A percentile compares a stretch with the other conserved stretches of the same genome.
These are phyloP conservation scores for Horisme vitalbata DNA, from an alignment of 2,888 invertebrate genomes.

Conservation along the genomic window DNA sequence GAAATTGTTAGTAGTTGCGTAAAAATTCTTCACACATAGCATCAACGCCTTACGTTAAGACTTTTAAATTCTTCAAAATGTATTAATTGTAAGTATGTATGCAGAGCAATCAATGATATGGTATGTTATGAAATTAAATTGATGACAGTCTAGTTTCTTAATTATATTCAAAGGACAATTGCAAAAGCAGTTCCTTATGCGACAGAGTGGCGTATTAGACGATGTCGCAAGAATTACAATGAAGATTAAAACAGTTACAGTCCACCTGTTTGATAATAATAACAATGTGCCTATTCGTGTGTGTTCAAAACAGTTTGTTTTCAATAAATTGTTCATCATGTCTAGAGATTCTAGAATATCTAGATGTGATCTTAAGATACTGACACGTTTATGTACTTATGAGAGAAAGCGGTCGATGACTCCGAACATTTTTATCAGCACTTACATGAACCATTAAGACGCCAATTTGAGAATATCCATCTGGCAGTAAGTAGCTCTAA, in stretches of 20 bases:
- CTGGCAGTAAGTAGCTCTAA: constrained; percentile 40
- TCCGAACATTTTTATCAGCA: constrained; percentile 54
- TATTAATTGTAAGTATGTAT: no score
- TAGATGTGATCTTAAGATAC: no score
- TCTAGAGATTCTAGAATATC: no score
- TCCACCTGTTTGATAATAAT: no score
- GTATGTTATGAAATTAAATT: constrained; percentile 9
- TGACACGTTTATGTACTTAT: constrained; percentile 48
- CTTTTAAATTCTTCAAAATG: no score
- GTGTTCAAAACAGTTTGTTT: neutral
- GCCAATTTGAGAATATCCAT: constrained; percentile 53
- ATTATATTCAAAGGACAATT: constrained; percentile 50
- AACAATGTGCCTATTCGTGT: no score
- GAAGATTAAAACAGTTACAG: constrained; percentile 47
- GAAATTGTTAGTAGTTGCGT: no score
- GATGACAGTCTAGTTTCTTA: constrained; percentile 37
- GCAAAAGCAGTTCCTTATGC: constrained; percentile 56
- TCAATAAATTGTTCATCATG: no score
- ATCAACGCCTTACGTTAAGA: no score
- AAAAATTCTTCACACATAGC: no score
- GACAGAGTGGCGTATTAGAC: constrained; percentile 43
- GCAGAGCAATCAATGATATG: constrained; percentile 4
- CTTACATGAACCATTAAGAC: constrained; percentile 47
- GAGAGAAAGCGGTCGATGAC: constrained; percentile 70
- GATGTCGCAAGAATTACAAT: constrained; percentile 51